Conservation (phyloP, 1,140 invertebrate genomes). For the Chironomus tepperi region DNA sequence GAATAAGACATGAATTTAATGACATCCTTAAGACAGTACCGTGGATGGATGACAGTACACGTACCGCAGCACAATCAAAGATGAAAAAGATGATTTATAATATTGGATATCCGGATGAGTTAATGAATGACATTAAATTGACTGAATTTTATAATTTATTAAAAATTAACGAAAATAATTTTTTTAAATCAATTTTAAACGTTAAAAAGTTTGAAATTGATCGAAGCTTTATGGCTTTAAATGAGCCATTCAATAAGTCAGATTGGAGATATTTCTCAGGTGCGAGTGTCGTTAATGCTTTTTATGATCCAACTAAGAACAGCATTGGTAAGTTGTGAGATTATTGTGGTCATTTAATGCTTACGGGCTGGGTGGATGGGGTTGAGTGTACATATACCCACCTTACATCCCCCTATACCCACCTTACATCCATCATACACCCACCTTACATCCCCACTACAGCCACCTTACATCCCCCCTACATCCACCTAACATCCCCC, state of each 20-base stretch:
- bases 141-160: slow-evolving; percentile 45
- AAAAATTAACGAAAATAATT: slow-evolving; percentile 43
- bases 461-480: too few relatives aligned
- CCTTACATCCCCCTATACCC: too few relatives aligned
- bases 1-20: slow-evolving; percentile 50
- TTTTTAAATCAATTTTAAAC: slow-evolving; percentile 50
- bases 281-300: slow-evolving; percentile 58
- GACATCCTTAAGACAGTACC: slow-evolving; percentile 49
- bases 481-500: too few relatives aligned
- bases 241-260: slow-evolving; percentile 55
- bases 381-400: too few relatives aligned
- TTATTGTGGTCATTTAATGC: too few relatives aligned
- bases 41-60: slow-evolving; percentile 60
- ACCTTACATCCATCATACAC: too few relatives aligned
- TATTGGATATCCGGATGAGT: slow-evolving; percentile 51
- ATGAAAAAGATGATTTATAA: slow-evolving; percentile 44
- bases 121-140: slow-evolving; percentile 46
- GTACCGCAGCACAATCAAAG: slow-evolving; percentile 44
- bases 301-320: slow-evolving; percentile 56
- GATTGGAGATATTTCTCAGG: slow-evolving; percentile 58
- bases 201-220: slow-evolving; percentile 50
- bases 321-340: slow-evolving; percentile 54
- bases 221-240: slow-evolving; percentile 49
- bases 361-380: too few relatives aligned
- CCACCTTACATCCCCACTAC: too few relatives aligned